Base-by-base conservation (phyloP, 1,140 invertebrate genomes). In the Drosophila albomicans region DNA sequence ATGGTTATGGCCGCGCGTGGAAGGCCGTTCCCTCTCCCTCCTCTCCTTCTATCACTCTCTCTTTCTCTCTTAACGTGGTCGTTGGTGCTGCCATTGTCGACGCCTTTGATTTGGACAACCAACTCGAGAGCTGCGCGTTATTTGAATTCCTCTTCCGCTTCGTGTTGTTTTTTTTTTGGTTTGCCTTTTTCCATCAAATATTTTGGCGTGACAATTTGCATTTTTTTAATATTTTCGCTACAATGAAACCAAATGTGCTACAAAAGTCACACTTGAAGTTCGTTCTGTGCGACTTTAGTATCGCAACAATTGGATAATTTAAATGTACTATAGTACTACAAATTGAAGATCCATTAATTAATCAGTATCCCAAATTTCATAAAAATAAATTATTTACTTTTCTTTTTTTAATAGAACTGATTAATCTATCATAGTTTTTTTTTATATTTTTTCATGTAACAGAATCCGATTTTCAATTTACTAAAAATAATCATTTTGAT, bases 1-100 rank as follows among this genome's bases (percentile, higher is more conserved):
- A 88, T 87, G 84, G 84, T 87, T 87, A 87, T 87, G 68, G 80
- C 82, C 85, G 73, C 80, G 80, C 69, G 77, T 71, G 77, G 63
- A 61, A 76, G 38, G 51, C 15, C 15, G 1, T 62, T 35, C 71
- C 13, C n/a, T 43, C 41, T n/a, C n/a, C 41, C 11, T 43, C 4
- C 3, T n/a, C 49, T 25, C 5, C 30, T 2, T 8, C 35, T 30
- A 25, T n/a, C 30, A 1, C 51, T 7, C n/a, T 13, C n/a, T 5
- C 51, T n/a, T 5, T 2, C n/a, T 13, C 11, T n/a, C 5, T 72
- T 77, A 67, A 72, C 78, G 62, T 78, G 43, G 46, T 46, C 30
- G 74, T 62, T 76, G 82, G 57, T 1, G 63, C 66, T 75, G 65
- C 68, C 75, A 67, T 76, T 62, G 63, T 68, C 38, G 79, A 49